Evolutionary conservation across 1,140 invertebrate genomes (phyloP).

Genomic region (Drosophila parvula): DNA sequence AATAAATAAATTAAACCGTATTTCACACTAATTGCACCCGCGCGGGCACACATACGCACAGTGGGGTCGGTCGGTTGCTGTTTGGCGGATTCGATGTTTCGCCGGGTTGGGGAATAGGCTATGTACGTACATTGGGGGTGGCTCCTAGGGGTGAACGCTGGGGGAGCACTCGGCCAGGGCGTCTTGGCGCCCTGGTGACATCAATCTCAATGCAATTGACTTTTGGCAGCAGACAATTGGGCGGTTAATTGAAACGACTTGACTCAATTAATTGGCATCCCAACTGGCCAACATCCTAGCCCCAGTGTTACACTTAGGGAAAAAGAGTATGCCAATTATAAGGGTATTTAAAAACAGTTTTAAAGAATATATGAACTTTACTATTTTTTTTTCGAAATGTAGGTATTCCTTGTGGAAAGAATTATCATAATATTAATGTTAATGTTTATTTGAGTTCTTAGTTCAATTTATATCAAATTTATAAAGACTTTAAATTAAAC

Average conservation of each 20-base stretch:
- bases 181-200: slow-evolving; percentile 60
- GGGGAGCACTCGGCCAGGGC: background rate
- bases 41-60: slow-evolving; percentile 49
- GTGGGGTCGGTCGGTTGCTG: background rate
- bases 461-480: background rate
- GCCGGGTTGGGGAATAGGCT: background rate
- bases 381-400: background rate
- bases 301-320: accelerated
- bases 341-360: background rate
- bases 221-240: slow-evolving; percentile 83
- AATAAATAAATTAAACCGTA: slow-evolving; percentile 83
- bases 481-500: background rate
- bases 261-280: slow-evolving; percentile 76
- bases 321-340: background rate
- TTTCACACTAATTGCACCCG: slow-evolving; percentile 82
- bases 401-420: too few species aligned
- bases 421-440: too few species aligned
- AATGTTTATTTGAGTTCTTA: background rate
- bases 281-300: slow-evolving; percentile 26
- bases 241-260: slow-evolving; percentile 81
- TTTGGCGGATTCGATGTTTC: background rate
- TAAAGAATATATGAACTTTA: background rate
- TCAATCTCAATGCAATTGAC: slow-evolving; percentile 84
- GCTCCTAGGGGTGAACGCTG: background rate
- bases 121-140: slow-evolving; percentile 1